Evolutionary conservation across 30 jellyfish, hydroid and myxozoan genomes (phyloP).

Genomic region (Chironex yamaguchii): DNA sequence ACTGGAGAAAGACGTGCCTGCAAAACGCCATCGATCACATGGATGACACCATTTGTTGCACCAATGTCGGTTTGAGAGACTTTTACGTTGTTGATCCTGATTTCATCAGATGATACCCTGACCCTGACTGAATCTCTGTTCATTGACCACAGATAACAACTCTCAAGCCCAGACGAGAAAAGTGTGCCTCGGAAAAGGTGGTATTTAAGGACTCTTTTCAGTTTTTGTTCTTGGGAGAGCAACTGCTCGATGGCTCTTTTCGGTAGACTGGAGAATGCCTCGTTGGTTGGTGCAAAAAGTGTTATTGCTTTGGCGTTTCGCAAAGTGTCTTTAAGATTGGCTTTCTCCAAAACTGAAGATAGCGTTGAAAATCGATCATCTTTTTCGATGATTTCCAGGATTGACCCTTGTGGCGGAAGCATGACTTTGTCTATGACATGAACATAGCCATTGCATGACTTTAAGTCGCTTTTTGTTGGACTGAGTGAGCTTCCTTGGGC

Average conservation of each 20-base stretch:
- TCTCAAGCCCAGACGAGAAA: slow-evolving; percentile 38
- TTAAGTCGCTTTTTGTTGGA: not conserved
- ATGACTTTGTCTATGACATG: slow-evolving; percentile 63
- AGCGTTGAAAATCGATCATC: not conserved
- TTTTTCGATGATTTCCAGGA: slow-evolving; percentile 45
- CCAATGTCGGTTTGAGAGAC: slow-evolving; percentile 5
- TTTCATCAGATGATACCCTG: slow-evolving; percentile 13
- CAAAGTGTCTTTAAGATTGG: slow-evolving; percentile 18
- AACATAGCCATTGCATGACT: slow-evolving; percentile 75
- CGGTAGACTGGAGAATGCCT: slow-evolving; percentile 62
- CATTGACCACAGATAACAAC: slow-evolving; percentile 25
- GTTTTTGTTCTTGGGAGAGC: not conserved
- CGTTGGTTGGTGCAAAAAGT: slow-evolving; percentile 69
- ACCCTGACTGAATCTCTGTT: slow-evolving; percentile 54
- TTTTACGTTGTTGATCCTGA: slow-evolving; percentile 40
- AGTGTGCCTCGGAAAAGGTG: slow-evolving; percentile 67
- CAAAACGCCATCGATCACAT: slow-evolving; percentile 51
- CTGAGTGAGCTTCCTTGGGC: not conserved
- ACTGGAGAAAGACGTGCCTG: no score
- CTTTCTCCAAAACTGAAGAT: slow-evolving; percentile 51
- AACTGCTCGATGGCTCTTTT: not conserved
- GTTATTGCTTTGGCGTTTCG: slow-evolving; percentile 30
- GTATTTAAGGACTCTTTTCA: slow-evolving; percentile 43
- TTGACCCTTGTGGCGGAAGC: slow-evolving; percentile 23
- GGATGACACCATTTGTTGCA: slow-evolving; percentile 68